Evolutionary conservation across 2,888 invertebrate genomes (phyloP).

Genomic region (Drosophila ustulata): DNA sequence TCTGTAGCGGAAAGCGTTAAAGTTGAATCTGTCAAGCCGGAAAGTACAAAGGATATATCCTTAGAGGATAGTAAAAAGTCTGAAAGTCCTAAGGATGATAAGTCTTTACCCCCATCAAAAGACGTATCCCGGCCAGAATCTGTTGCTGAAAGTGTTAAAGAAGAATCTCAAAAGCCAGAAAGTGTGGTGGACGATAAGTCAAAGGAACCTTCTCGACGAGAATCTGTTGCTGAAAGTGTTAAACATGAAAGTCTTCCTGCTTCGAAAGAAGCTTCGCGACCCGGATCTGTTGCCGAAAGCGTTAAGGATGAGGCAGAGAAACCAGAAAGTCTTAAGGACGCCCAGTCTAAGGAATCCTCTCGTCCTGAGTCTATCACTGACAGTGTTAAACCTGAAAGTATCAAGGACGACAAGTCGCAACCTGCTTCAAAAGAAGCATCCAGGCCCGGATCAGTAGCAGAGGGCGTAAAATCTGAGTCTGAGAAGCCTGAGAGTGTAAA

Average conservation of each 20-base stretch:
- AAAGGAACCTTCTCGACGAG: constrained; percentile 30
- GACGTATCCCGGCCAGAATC: constrained; percentile 52
- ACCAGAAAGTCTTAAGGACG: constrained; percentile 28
- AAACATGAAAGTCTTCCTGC: constrained; percentile 33
- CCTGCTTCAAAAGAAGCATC: constrained; percentile 17
- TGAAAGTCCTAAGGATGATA: constrained; percentile 34
- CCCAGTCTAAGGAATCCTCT: constrained; percentile 44
- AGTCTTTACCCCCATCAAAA: constrained; percentile 39
- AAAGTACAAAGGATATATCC: constrained; percentile 18
- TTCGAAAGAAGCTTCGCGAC: constrained; percentile 30
- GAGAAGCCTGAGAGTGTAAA: too few relatives aligned
- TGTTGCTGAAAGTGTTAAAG: constrained; percentile 28
- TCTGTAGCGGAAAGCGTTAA: constrained; percentile 33
- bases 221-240: constrained; percentile 29
- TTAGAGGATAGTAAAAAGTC: constrained; percentile 41
- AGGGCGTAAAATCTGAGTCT: not conserved
- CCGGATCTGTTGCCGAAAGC: constrained; percentile 41
- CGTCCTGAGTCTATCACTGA: constrained; percentile 33
- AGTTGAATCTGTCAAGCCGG: constrained; percentile 1
- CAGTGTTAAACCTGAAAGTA: constrained; percentile 5
- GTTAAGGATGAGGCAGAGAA: constrained; percentile 39
- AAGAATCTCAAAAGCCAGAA: constrained; percentile 33
- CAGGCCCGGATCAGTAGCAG: constrained; percentile 30
- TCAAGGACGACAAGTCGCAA: constrained; percentile 38
- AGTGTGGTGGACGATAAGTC: constrained; percentile 29